A percentile compares a stretch with the other conserved stretches of the same genome.
These are phyloP conservation scores for Myotis yumanensis DNA, from an alignment of 2,113 vertebrate genomes.

Conservation along the genomic window DNA sequence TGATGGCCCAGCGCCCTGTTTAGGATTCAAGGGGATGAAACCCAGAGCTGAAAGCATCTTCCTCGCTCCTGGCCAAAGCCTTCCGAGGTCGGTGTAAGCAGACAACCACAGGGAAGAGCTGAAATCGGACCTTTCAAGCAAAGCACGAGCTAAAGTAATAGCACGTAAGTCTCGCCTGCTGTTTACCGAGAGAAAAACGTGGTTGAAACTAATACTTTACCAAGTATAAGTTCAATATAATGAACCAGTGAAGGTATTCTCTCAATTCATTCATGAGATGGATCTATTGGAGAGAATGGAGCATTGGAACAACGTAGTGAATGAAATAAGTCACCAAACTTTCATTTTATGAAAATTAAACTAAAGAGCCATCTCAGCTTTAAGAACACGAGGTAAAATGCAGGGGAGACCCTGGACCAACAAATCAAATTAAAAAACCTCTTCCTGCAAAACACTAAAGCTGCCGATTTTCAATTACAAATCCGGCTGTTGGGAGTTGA, in stretches of 20 bases:
- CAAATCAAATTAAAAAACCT: background rate
- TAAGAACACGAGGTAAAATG: background rate
- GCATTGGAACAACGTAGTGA: background rate
- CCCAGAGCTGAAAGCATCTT: background rate
- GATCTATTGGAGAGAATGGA: background rate
- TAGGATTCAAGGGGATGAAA: conserved; percentile 14
- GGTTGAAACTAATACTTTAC: background rate
- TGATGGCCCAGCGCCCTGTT: background rate
- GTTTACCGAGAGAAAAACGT: background rate
- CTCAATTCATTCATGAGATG: background rate
- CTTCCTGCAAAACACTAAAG: background rate
- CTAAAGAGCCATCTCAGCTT: background rate
- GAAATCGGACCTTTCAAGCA: background rate
- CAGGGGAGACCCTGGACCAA: background rate
- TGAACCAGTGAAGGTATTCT: background rate
- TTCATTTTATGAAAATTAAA: conserved; percentile 20
- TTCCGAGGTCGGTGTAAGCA: background rate
- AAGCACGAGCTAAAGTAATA: background rate
- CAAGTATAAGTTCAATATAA: background rate
- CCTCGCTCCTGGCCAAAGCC: background rate
- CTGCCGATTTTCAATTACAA: background rate
- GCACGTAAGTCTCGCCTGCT: background rate
- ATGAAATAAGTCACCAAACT: background rate
- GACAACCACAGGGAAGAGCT: background rate
- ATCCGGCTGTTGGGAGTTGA: background rate